Evolutionary conservation across 1,140 invertebrate species (phyloP).

Genomic region (Ptiloglossa arizonensis): DNA sequence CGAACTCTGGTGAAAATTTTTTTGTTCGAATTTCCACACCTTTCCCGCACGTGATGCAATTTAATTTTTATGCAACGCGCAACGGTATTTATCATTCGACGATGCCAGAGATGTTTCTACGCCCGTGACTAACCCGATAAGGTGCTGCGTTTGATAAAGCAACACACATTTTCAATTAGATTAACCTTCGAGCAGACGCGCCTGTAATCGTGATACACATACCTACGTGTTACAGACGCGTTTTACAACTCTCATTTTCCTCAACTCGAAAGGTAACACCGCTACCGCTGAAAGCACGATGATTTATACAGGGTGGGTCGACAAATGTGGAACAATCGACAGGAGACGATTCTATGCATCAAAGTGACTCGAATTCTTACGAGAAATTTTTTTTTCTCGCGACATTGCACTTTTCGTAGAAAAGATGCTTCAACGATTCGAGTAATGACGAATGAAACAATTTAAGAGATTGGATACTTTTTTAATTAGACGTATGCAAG

Average conservation of each 20-base stretch:
- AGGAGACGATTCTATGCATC: too few species aligned
- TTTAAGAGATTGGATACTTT: too few species aligned
- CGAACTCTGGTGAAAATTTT: too few species aligned
- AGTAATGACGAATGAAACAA: too few species aligned
- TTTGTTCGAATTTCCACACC: too few species aligned
- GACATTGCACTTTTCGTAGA: too few species aligned
- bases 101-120: neutral
- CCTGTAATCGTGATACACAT: neutral
- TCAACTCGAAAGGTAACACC: neutral
- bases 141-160: slow-evolving; percentile 26
- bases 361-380: too few species aligned
- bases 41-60: neutral
- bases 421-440: too few species aligned
- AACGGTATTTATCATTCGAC: neutral
- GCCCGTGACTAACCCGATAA: slow-evolving; percentile 10
- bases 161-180: slow-evolving; percentile 40
- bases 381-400: too few species aligned
- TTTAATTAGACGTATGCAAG: too few species aligned
- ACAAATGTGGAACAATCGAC: too few species aligned
- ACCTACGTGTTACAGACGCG: neutral
- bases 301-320: neutral
- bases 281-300: neutral
- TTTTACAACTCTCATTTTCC: slow-evolving; percentile 20
- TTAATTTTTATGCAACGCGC: neutral
- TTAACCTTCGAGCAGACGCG: neutral